Conservation (phyloP, 2,888 invertebrate genomes). For the Tanytarsus gracilentus region DNA sequence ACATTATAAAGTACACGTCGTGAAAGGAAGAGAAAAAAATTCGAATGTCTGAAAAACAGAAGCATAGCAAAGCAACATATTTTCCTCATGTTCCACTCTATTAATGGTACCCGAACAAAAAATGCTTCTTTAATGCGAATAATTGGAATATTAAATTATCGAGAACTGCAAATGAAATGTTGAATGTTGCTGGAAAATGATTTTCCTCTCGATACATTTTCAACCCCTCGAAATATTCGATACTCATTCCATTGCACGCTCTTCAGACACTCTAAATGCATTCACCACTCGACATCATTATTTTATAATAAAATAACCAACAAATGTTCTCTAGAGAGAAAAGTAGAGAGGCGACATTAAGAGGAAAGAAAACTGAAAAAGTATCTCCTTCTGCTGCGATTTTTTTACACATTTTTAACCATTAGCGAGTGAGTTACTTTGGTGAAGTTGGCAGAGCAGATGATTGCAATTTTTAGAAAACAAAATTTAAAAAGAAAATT, state of each 20-base stretch:
- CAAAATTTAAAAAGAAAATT: too few relatives aligned
- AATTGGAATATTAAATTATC: slow-evolving; percentile 21
- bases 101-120: background rate
- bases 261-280: background rate
- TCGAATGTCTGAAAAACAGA: background rate
- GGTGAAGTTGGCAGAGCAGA: too few relatives aligned
- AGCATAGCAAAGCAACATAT: slow-evolving; percentile 1
- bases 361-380: too few relatives aligned
- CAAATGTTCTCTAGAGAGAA: slow-evolving; percentile 11
- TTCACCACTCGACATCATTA: slow-evolving; percentile 16
- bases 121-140: slow-evolving; percentile 14
- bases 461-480: too few relatives aligned
- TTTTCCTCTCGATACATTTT: background rate
- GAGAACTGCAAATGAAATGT: background rate
- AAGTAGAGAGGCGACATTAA: too few relatives aligned
- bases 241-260: background rate
- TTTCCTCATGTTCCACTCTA: slow-evolving; percentile 1
- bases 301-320: slow-evolving; percentile 14
- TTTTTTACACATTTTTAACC: too few relatives aligned
- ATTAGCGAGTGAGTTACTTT: too few relatives aligned
- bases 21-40: background rate
- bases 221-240: background rate
- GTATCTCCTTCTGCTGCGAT: too few relatives aligned
- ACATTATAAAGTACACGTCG: background rate
- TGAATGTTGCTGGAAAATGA: slow-evolving; percentile 1